phyloP scores from a whole-genome alignment of 2,888 invertebrate genomes.

The Minunthozetes semirufus region DNA sequence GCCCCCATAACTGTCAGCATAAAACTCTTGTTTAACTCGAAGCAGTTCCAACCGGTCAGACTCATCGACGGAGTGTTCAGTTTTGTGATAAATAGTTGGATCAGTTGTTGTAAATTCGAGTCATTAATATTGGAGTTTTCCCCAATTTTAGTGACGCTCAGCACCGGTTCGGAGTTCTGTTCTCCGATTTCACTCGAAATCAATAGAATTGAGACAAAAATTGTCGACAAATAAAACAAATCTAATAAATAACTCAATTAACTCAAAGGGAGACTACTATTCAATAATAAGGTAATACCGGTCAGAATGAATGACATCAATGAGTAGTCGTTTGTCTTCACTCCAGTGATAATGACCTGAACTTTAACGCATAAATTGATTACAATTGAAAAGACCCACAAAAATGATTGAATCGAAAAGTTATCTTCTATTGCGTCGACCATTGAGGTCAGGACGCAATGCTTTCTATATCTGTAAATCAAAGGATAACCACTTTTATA shows the following conservation, averaged over 20 bases:
- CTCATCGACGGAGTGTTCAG: slow-evolving; percentile 26
- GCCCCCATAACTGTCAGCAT: slow-evolving; percentile 34
- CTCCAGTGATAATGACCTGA: slow-evolving; percentile 19
- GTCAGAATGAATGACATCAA: slow-evolving; percentile 27
- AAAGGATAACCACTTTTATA: too few species aligned
- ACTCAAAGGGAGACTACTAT: too few species aligned
- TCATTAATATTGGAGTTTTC: slow-evolving; percentile 24
- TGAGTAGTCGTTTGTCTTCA: slow-evolving; percentile 12
- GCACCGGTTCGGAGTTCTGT: background rate
- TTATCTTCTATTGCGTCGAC: background rate
- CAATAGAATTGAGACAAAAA: slow-evolving; percentile 23
- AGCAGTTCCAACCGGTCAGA: slow-evolving; percentile 35
- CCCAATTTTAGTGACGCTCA: slow-evolving; percentile 20
- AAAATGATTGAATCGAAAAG: slow-evolving; percentile 27
- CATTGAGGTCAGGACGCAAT: slow-evolving; percentile 14
- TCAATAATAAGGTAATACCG: slow-evolving; percentile 18
- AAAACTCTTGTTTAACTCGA: slow-evolving; percentile 28
- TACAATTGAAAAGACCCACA: slow-evolving; percentile 27
- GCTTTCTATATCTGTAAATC: background rate
- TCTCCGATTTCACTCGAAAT: slow-evolving; percentile 26
- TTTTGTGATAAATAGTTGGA: slow-evolving; percentile 28
- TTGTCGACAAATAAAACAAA: slow-evolving; percentile 23
- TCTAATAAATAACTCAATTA: background rate
- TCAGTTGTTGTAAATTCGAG: slow-evolving; percentile 26
- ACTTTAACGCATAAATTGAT: slow-evolving; percentile 32